These are phyloP conservation scores for Labroides dimidiatus DNA, from an alignment of 2,797 vertebrate genomes.

Conservation along the genomic window DNA sequence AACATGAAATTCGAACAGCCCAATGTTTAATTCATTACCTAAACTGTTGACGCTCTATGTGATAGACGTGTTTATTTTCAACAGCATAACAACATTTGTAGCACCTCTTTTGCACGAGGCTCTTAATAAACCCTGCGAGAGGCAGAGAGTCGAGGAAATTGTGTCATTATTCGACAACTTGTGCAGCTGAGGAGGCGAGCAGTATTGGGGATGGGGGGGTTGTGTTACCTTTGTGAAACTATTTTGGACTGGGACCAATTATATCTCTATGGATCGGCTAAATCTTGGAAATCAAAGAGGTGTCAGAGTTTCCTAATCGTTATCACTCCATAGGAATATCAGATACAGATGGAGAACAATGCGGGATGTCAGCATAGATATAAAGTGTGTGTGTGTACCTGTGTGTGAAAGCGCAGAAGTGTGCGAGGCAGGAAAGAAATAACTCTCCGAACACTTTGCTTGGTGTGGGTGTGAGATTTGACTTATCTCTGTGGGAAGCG, in stretches of 20 bases:
- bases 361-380: conserved; percentile 24
- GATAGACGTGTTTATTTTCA: conserved; percentile 29
- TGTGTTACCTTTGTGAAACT: conserved; percentile 31
- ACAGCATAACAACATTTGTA: conserved; percentile 36
- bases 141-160: conserved; percentile 15
- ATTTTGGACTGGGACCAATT: conserved; percentile 13
- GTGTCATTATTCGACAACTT: conserved; percentile 51
- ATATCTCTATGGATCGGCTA: conserved; percentile 13
- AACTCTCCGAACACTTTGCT: conserved; percentile 10
- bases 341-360: conserved; percentile 24
- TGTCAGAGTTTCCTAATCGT: conserved; percentile 24
- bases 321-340: conserved; percentile 27
- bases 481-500: conserved; percentile 23
- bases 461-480: conserved; percentile 43
- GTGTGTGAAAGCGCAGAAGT: neutral
- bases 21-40: conserved; percentile 72
- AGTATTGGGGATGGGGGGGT: conserved; percentile 20
- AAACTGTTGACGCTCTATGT: conserved; percentile 44
- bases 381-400: conserved; percentile 6
- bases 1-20: conserved; percentile 34
- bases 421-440: conserved; percentile 1
- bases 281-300: conserved; percentile 24
- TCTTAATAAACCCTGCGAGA: conserved; percentile 29
- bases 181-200: conserved; percentile 21
- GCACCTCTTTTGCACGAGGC: conserved; percentile 9